Conservation (phyloP, 2,113 vertebrate species). For the Notarius quadriscutis region DNA sequence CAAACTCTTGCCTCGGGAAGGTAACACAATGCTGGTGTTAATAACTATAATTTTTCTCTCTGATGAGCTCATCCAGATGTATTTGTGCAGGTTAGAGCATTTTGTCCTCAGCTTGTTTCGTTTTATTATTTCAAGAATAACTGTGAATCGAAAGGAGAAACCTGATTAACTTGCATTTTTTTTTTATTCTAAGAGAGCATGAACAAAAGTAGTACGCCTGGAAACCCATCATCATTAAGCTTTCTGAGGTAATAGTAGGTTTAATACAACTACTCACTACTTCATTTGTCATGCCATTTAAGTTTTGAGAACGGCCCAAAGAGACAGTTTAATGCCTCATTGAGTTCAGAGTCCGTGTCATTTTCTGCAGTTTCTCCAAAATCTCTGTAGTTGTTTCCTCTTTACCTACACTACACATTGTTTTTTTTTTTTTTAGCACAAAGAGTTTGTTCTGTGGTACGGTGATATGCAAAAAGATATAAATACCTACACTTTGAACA, state of each 20-base stretch:
- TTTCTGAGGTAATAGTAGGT: slow-evolving; percentile 20
- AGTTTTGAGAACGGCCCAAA: slow-evolving; percentile 21
- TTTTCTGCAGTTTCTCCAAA: slow-evolving; percentile 9
- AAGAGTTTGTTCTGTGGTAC: background rate
- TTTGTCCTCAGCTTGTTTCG: slow-evolving; percentile 19
- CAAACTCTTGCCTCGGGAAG: slow-evolving; percentile 19
- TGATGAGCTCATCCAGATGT: slow-evolving; percentile 7
- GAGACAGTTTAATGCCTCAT: slow-evolving; percentile 35
- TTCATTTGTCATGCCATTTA: slow-evolving; percentile 37
- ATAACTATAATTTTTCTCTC: slow-evolving; percentile 36
- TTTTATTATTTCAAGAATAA: slow-evolving; percentile 15
- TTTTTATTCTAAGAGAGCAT: background rate
- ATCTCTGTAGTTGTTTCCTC: slow-evolving; percentile 9
- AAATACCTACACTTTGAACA: slow-evolving; percentile 30
- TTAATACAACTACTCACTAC: slow-evolving; percentile 28
- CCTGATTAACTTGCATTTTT: slow-evolving; percentile 6
- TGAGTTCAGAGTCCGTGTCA: slow-evolving; percentile 18
- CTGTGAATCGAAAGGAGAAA: slow-evolving; percentile 20
- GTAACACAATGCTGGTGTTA: slow-evolving; percentile 39
- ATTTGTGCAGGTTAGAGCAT: slow-evolving; percentile 1
- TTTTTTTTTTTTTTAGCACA: background rate
- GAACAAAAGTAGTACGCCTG: slow-evolving; percentile 13
- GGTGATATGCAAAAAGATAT: background rate
- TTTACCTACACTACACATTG: background rate
- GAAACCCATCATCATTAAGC: slow-evolving; percentile 30